Percentiles rank a stretch among this genome's conserved stretches.
Evolutionary conservation across 2,113 vertebrate genomes (phyloP).

Genomic region (Pomatorhinus ruficollis): DNA sequence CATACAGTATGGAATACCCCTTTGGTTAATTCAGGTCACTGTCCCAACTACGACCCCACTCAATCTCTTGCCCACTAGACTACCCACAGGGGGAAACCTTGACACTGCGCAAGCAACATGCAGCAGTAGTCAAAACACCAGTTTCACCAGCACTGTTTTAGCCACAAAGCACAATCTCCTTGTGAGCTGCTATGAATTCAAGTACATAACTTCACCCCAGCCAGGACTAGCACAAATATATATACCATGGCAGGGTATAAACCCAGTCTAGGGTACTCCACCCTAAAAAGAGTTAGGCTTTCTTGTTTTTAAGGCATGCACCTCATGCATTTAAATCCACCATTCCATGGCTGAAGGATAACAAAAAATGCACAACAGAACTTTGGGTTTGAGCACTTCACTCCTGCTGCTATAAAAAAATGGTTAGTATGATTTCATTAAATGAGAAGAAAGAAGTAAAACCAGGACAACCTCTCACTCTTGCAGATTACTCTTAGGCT

Average conservation of each 20-base stretch:
- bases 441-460: background rate
- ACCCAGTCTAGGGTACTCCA: background rate
- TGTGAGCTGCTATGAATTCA: background rate
- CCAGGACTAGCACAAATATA: background rate
- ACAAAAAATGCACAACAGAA: background rate
- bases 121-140: background rate
- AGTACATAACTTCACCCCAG: background rate
- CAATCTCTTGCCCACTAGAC: background rate
- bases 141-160: background rate
- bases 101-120: background rate
- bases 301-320: background rate
- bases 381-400: background rate
- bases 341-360: background rate
- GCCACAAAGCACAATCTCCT: background rate
- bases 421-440: background rate
- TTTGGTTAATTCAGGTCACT: background rate
- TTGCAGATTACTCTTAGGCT: background rate
- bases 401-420: background rate
- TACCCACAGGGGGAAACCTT: background rate
- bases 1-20: background rate
- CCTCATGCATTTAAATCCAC: background rate
- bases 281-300: background rate
- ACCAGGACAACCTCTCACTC: background rate
- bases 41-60: background rate
- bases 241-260: background rate